Percentiles rank a stretch among this genome's conserved stretches.
Evolutionary conservation across 2,113 vertebrate genomes (phyloP).

Genomic region (Phyllostomus hastatus): DNA sequence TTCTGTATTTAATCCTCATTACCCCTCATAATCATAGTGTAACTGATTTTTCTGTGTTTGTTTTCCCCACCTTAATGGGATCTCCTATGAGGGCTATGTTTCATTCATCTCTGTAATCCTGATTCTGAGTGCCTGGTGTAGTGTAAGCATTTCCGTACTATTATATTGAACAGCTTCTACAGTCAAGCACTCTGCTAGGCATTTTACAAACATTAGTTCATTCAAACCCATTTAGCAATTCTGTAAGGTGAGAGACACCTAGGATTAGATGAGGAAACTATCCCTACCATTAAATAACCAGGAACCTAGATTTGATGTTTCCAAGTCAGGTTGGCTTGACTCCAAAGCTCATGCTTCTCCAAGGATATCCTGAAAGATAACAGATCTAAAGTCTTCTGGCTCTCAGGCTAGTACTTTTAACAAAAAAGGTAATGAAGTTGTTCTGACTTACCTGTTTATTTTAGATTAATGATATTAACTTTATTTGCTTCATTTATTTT

Average conservation of each 20-base stretch:
- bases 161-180: not conserved
- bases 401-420: not conserved
- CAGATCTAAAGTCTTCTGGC: not conserved
- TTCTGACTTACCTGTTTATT: not conserved
- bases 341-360: not conserved
- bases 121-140: not conserved
- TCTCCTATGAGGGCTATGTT: not conserved
- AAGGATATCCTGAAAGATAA: not conserved
- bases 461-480: not conserved
- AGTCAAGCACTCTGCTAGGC: not conserved
- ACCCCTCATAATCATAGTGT: not conserved
- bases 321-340: not conserved
- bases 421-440: not conserved
- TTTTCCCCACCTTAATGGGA: not conserved
- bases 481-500: not conserved
- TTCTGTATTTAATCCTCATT: not conserved
- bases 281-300: not conserved
- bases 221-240: not conserved
- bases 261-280: not conserved
- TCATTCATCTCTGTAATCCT: not conserved
- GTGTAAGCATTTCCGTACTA: not conserved
- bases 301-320: not conserved
- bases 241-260: not conserved
- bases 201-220: slow-evolving; percentile 7
- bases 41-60: not conserved